A percentile compares a stretch with the other conserved stretches of the same genome.
Evolutionary conservation across 23 tunicate species (phyloP).

Genomic region (Ciona savignyi): DNA sequence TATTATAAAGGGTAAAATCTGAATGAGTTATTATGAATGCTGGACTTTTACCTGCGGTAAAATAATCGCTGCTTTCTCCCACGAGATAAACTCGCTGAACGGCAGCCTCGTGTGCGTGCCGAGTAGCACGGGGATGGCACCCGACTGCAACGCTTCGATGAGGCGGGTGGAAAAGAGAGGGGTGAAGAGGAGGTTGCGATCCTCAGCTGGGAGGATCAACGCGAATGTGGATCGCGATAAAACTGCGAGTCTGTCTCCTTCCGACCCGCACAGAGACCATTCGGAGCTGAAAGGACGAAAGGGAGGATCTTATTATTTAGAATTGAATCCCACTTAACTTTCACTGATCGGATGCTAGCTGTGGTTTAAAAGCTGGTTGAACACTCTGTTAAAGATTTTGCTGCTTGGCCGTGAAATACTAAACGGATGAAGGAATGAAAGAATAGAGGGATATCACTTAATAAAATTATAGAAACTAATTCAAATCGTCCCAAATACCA

Average conservation of each 20-base stretch:
- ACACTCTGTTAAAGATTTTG: no score
- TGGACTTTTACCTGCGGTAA: conserved; percentile 63
- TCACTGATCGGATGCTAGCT: no score
- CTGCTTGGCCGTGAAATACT: no score
- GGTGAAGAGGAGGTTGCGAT: not conserved
- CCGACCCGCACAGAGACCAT: conserved; percentile 73
- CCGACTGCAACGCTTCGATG: conserved; percentile 60
- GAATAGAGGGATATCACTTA: no score
- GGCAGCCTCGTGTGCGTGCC: conserved; percentile 43
- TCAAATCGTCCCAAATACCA: no score
- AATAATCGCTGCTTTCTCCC: conserved; percentile 73
- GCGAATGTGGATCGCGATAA: conserved; percentile 71
- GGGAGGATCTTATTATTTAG: no score
- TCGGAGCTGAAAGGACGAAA: conserved; percentile 42
- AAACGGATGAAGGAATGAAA: no score
- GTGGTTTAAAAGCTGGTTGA: no score
- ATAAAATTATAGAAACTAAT: no score
- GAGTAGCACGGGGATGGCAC: conserved; percentile 72
- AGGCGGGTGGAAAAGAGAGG: conserved; percentile 32
- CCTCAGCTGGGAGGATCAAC: conserved; percentile 37
- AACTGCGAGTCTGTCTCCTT: conserved; percentile 15
- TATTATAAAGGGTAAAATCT: no score
- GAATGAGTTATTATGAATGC: no score
- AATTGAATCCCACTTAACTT: no score
- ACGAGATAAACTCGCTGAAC: conserved; percentile 52